These are phyloP conservation scores for Drosophila tanythrix DNA, from an alignment of 2,888 invertebrate genomes.

Conservation along the genomic window DNA sequence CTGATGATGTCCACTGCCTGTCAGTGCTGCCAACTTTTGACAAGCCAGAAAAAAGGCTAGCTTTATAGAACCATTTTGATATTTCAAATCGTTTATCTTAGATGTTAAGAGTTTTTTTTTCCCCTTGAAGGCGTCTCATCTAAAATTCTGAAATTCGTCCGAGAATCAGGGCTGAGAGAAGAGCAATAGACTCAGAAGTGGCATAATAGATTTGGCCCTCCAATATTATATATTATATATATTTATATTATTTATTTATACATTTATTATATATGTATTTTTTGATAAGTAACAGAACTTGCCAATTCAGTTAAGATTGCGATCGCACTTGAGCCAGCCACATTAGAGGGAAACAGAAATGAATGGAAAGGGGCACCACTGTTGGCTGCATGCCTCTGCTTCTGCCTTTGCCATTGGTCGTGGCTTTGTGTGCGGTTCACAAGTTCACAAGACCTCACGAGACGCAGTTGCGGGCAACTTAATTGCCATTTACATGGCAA, in stretches of 20 bases:
- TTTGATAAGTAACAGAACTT: not conserved
- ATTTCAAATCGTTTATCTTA: not conserved
- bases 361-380: slow-evolving; percentile 1
- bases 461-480: slow-evolving; percentile 75
- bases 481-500: slow-evolving; percentile 77
- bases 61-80: not conserved
- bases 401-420: slow-evolving; percentile 8
- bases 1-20: slow-evolving; percentile 10
- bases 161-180: not conserved
- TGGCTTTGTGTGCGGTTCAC: slow-evolving; percentile 65
- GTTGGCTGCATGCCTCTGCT: slow-evolving; percentile 8
- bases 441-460: slow-evolving; percentile 81
- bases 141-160: not conserved
- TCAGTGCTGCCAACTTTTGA: slow-evolving; percentile 8
- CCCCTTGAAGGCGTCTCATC: not conserved
- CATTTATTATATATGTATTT: not conserved
- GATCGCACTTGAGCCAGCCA: not conserved
- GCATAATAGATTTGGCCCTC: not conserved
- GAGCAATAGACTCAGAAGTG: not conserved
- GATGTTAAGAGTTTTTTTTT: not conserved
- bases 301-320: not conserved
- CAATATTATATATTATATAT: not conserved
- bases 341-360: not conserved
- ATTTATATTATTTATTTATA: not conserved
- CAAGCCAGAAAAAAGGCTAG: not conserved